A percentile compares a stretch with the other conserved stretches of the same genome.
Evolutionary conservation across 2,113 vertebrate species (phyloP).

Genomic region (Serranochromis macrocephalus): DNA sequence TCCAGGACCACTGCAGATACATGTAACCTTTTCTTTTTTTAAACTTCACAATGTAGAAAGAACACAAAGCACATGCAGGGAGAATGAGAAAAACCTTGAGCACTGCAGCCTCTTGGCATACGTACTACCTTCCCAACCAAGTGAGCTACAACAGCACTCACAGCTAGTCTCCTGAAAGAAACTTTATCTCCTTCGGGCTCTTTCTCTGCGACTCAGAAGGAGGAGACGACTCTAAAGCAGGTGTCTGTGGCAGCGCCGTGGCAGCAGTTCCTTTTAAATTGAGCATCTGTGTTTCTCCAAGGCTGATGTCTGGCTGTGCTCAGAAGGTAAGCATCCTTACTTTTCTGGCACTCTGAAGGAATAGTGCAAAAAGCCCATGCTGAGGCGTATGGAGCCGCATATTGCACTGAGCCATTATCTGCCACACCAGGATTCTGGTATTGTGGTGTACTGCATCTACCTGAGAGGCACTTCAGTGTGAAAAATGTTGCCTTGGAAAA

Average conservation of each 20-base stretch:
- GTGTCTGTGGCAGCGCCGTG: neutral
- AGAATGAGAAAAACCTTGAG: neutral
- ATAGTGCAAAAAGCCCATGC: neutral
- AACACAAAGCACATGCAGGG: neutral
- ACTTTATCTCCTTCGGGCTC: neutral
- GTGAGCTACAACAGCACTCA: neutral
- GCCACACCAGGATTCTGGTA: neutral
- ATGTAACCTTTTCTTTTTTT: neutral
- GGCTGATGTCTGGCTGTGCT: neutral
- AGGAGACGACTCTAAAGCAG: neutral
- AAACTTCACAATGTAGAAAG: accelerated
- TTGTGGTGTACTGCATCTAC: neutral
- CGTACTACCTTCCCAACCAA: accelerated
- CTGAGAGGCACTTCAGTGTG: neutral
- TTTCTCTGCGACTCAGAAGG: neutral
- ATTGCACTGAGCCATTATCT: neutral
- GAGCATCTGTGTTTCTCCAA: neutral
- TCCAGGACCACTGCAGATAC: neutral
- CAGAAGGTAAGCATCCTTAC: neutral
- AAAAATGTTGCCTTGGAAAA: neutral
- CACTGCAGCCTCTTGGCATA: neutral
- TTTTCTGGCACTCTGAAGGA: neutral
- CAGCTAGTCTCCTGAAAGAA: neutral
- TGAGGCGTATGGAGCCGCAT: accelerated
- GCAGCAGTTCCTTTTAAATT: neutral